Percentiles rank a stretch among this genome's conserved stretches.
Conservation (phyloP, 2,113 vertebrate genomes). For the Alligator sinensis region DNA sequence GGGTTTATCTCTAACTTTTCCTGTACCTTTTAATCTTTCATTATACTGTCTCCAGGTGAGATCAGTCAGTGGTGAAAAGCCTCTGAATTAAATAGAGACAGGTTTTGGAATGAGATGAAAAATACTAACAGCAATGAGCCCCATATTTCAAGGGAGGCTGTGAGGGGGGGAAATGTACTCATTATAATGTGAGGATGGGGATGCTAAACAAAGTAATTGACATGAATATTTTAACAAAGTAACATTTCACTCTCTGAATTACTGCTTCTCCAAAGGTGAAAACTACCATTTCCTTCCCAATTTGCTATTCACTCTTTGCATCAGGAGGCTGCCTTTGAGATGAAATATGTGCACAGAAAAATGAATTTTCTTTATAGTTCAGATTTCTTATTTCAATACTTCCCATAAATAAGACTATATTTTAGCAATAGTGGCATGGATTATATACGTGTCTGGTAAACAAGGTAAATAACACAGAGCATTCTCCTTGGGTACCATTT, state of each 20-base stretch:
- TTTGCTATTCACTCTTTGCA: not conserved
- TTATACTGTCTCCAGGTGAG: not conserved
- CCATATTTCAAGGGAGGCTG: not conserved
- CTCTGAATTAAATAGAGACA: not conserved
- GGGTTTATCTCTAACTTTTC: not conserved
- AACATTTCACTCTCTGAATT: not conserved
- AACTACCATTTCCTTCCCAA: not conserved
- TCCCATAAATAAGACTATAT: not conserved
- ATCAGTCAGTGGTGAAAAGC: not conserved
- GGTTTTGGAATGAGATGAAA: not conserved
- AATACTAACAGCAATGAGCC: not conserved
- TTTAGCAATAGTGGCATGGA: not conserved
- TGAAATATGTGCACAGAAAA: not conserved
- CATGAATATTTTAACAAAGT: not conserved
- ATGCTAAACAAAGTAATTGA: not conserved
- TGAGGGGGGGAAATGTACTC: not conserved
- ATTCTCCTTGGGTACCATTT: not conserved
- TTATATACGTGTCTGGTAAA: not conserved
- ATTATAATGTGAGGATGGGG: not conserved
- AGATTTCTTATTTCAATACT: not conserved
- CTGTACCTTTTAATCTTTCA: not conserved
- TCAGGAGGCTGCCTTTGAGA: not conserved
- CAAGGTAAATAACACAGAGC: not conserved
- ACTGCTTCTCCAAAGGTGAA: conserved; percentile 5
- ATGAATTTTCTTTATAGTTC: not conserved